Percentiles rank a stretch among this genome's conserved stretches.
Evolutionary conservation across 2,797 vertebrate species (phyloP).

Genomic region (Pteropus rufus): DNA sequence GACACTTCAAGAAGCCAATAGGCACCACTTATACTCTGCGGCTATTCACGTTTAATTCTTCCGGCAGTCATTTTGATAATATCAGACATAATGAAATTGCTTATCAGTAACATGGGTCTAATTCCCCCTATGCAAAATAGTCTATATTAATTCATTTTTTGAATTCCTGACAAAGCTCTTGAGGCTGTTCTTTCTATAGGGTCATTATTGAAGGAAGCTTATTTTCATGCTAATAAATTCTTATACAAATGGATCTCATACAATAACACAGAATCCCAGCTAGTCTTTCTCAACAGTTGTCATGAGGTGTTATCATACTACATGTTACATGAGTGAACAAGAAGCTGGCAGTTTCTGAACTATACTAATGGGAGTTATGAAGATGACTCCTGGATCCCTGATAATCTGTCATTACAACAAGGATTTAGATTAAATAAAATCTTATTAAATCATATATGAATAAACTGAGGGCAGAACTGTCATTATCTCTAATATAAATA

Average conservation of each 20-base stretch:
- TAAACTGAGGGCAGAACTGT: slow-evolving; percentile 64
- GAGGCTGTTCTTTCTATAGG: slow-evolving; percentile 28
- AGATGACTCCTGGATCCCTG: slow-evolving; percentile 55
- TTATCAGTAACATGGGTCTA: slow-evolving; percentile 45
- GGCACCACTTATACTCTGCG: slow-evolving; percentile 26
- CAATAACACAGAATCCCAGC: slow-evolving; percentile 5
- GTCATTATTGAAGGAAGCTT: slow-evolving; percentile 54
- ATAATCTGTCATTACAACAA: slow-evolving; percentile 68
- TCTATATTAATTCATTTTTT: slow-evolving; percentile 55
- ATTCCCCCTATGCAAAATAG: slow-evolving; percentile 55
- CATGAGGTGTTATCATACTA: slow-evolving; percentile 48
- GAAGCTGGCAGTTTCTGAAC: slow-evolving; percentile 57
- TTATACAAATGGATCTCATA: slow-evolving; percentile 33
- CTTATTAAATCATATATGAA: slow-evolving; percentile 75
- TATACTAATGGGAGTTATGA: background rate
- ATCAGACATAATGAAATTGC: slow-evolving; percentile 58
- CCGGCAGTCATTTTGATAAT: slow-evolving; percentile 56
- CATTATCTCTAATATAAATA: slow-evolving; percentile 74
- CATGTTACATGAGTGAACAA: slow-evolving; percentile 56
- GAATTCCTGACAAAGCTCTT: slow-evolving; percentile 35
- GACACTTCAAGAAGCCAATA: slow-evolving; percentile 37
- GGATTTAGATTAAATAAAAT: slow-evolving; percentile 61
- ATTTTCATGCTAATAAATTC: slow-evolving; percentile 55
- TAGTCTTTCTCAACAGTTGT: slow-evolving; percentile 34
- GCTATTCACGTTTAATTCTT: slow-evolving; percentile 64